A percentile compares a stretch with the other conserved stretches of the same genome.
Conservation (phyloP, 2,888 invertebrate species). For the Trichogramma dendrolimi region DNA sequence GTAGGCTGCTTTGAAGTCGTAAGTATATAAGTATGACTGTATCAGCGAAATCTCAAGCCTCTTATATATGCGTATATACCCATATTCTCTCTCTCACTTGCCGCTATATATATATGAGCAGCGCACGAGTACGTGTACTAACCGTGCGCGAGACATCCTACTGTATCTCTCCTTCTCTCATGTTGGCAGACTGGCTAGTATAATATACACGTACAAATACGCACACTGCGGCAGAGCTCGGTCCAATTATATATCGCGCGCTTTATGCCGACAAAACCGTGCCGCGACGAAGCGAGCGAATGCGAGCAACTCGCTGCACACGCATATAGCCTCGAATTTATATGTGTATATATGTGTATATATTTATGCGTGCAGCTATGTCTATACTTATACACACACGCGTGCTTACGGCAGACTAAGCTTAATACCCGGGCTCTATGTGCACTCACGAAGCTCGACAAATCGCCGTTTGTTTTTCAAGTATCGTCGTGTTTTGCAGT, state of each 20-base stretch:
- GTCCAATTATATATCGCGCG: conserved; percentile 45
- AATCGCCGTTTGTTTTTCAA: conserved; percentile 25
- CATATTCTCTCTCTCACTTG: too few relatives aligned
- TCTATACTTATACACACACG: background rate
- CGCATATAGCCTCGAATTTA: too few relatives aligned
- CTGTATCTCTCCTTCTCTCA: conserved; percentile 15
- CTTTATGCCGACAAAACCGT: conserved; percentile 30
- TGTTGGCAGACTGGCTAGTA: conserved; percentile 37
- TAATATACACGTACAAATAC: conserved; percentile 17
- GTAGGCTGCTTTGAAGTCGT: too few relatives aligned
- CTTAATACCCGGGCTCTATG: conserved; percentile 8
- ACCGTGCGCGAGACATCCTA: conserved; percentile 34
- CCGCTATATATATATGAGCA: too few relatives aligned
- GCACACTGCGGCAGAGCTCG: conserved; percentile 30
- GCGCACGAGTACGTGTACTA: conserved; percentile 30
- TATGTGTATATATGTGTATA: too few relatives aligned
- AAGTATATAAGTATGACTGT: too few relatives aligned
- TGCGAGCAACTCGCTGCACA: too few relatives aligned
- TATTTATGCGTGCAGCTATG: too few relatives aligned
- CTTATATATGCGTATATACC: too few relatives aligned
- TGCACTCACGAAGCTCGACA: conserved; percentile 23
- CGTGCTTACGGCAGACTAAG: background rate
- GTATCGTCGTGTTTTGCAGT: conserved; percentile 16
- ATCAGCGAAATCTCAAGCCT: too few relatives aligned
- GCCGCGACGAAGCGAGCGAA: background rate